Evolutionary conservation across 2,797 vertebrate genomes (phyloP), one percentile per base, ranked within the genome.

Genomic region (Zenarchopterus dispar): DNA sequence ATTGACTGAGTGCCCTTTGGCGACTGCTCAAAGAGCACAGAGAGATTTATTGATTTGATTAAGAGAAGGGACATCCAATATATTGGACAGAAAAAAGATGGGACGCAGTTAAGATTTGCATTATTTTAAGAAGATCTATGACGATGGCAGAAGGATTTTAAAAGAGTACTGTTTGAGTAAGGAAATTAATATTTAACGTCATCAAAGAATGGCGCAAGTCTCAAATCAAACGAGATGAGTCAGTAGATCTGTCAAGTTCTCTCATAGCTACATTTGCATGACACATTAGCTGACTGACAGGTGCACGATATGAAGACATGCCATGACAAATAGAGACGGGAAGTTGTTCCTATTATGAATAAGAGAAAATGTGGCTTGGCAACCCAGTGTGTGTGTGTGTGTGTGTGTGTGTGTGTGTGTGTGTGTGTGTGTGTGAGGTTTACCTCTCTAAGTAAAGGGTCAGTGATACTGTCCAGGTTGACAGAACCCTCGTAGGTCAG

Each of bases 401-500:
- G 45, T 46, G 49, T 39, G 28, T 28, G 28, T 28, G 28, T 28
- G 28, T 28, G 28, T 28, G 28, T 6, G 28, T 6, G 28, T 6
- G 22, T 21, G 47, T 56, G 91, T 19, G 28, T 48, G 44, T 49
- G 50, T 7, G 8, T 18, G 56, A 54, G 90, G 65, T 93, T 81
- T 94, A 98, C 97, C 96, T 99, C 96, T 82, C 95, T 92, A 81
- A 97, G 93, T 64, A 91, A 88, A 67, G 94, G 94, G 89, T 99
- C 97, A 51, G 93, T 88, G 93, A 98, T 94, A 82, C 94, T 93
- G 87, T 99, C 96, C 92, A 97, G 92, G 92, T 92, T 97, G 88
- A 98, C 92, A 43, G 95, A 95, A 91, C 96, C 95, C 92, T 99
- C 96, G 59, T 99, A 99, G 42, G 96, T 97, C 89, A 97, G 88